A percentile compares a stretch with the other conserved stretches of the same genome.
Conservation (phyloP, 2,888 invertebrate genomes). For the Magallana nippona region DNA sequence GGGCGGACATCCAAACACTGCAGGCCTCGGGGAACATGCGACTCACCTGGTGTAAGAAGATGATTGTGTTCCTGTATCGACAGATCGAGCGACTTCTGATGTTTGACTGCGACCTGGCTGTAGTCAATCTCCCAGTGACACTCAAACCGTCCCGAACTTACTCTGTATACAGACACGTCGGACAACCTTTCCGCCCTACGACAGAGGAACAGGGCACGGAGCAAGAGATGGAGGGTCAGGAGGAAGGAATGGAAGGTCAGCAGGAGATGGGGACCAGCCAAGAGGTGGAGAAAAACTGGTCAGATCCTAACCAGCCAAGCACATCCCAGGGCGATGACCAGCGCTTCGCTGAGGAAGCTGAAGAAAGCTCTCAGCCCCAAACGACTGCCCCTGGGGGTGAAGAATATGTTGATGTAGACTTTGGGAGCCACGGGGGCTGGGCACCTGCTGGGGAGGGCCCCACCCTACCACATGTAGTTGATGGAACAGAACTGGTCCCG, state of each 20-base stretch:
- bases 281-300: background rate
- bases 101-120: constrained; percentile 45
- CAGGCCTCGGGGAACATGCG: constrained; percentile 57
- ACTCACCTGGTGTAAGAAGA: constrained; percentile 61
- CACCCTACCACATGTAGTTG: constrained; percentile 17
- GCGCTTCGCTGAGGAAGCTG: background rate
- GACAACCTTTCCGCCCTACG: background rate
- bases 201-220: constrained; percentile 53
- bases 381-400: background rate
- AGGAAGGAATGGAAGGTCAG: constrained; percentile 35
- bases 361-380: constrained; percentile 11
- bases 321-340: background rate
- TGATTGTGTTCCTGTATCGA: constrained; percentile 55
- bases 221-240: constrained; percentile 39
- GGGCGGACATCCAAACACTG: constrained; percentile 54
- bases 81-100: constrained; percentile 46
- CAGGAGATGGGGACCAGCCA: constrained; percentile 9
- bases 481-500: constrained; percentile 41
- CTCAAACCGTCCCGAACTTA: constrained; percentile 40
- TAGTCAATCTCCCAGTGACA: constrained; percentile 21
- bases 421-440: background rate
- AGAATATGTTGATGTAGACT: background rate
- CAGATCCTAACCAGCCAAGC: background rate
- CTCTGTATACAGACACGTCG: constrained; percentile 22
- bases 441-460: background rate